Base-by-base conservation (phyloP, 1,140 invertebrate species). In the Tetramorium alpestre region DNA sequence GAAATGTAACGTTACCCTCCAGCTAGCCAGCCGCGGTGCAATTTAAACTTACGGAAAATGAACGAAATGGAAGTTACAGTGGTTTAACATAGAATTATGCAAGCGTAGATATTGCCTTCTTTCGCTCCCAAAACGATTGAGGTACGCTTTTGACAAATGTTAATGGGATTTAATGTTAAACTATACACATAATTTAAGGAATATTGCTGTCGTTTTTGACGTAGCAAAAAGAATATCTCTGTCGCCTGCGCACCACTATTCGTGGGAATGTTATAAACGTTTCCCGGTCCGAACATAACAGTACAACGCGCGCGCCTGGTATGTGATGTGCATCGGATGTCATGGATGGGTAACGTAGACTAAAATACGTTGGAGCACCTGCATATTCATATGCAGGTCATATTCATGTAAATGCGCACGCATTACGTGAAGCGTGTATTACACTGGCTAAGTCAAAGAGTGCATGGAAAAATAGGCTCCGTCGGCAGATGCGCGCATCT, bases 321-420 rank as follows among this genome's bases (percentile, higher is more conserved):
- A 22, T 56, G 28, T 80, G 47, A 67, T 54, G 64, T 56, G 28
- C n/a, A 41, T 56, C 38, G 33, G 56, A 10, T 54, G 51, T 80
- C 47, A 67, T 33, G 38, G 10, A 60, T n/a, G 56, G 44, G 22
- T 64, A 64, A 64, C 44, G 44, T 76, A 54, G 44, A 64, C 41
- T 62, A 62, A 81, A 81, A 81, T 44, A 69, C 47, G 51, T 44
- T 47, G 33, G 49, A 69, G 38, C 58, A 62, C 16, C 41, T 77
- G 75, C 75, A 78, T 78, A 78, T 78, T 78, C 75, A 78, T 78
- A 64, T 13, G 49, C 62, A 33, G 11, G 58, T 64, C 64, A 81
- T 56, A 44, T 70, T 81, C 65, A 70, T 70, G 65, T 81, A 81
- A 69, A 81, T 81, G 49, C 8, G 18, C n/a, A 44, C 51, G 58